phyloP scores from a whole-genome alignment of 2,797 vertebrate species.

The Podarcis siculus region DNA sequence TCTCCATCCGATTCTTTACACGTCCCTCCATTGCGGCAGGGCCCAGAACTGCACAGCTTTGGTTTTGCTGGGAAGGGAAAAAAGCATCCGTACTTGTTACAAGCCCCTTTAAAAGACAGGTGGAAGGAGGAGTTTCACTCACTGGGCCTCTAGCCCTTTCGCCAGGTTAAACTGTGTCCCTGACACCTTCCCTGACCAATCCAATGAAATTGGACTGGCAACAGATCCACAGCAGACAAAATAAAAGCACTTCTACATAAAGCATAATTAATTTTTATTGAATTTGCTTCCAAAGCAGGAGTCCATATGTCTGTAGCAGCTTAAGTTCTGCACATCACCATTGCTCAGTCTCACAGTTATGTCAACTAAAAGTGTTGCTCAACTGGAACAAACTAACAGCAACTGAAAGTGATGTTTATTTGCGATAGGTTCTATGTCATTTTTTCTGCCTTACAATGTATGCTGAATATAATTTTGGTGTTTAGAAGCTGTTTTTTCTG shows the following conservation, averaged over 20 bases:
- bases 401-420: too few species aligned
- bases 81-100: background rate
- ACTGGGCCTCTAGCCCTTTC: background rate
- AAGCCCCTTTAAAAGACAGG: background rate
- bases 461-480: too few species aligned
- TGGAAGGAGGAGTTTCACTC: background rate
- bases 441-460: too few species aligned
- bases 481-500: too few species aligned
- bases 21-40: slow-evolving; percentile 94
- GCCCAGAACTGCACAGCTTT: slow-evolving; percentile 88
- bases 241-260: background rate
- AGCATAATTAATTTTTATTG: background rate
- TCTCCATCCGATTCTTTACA: slow-evolving; percentile 88
- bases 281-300: background rate
- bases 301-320: background rate
- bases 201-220: background rate
- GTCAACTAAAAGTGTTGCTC: background rate
- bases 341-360: background rate
- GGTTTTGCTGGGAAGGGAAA: slow-evolving; percentile 84
- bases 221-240: background rate
- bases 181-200: background rate
- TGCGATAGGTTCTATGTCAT: too few species aligned
- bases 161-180: background rate
- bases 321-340: background rate
- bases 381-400: background rate